Evolutionary conservation across 2,113 vertebrate species (phyloP).

Genomic region (Indri indri): DNA sequence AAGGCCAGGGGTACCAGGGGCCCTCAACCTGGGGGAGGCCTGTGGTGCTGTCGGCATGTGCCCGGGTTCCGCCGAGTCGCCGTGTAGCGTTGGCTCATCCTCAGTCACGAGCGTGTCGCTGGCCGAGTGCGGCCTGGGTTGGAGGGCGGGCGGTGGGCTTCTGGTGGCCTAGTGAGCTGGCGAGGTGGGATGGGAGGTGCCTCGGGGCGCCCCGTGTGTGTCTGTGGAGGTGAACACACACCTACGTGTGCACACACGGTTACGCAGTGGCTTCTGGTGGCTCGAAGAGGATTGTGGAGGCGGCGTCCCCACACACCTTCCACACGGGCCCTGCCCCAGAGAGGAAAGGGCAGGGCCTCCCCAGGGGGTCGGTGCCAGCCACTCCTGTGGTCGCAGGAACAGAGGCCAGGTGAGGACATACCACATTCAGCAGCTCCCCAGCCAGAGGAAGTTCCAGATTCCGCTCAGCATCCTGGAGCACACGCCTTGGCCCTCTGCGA

Average conservation of each 20-base stretch:
- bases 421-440: background rate
- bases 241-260: fast-evolving
- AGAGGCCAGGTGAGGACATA: background rate
- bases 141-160: fast-evolving
- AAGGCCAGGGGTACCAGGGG: background rate
- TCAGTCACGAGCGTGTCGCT: fast-evolving
- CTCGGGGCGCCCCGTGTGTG: fast-evolving
- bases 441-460: background rate
- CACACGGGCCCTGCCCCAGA: background rate
- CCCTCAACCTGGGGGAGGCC: background rate
- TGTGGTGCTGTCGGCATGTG: fast-evolving
- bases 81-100: fast-evolving
- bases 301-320: fast-evolving
- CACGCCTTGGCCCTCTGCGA: fast-evolving
- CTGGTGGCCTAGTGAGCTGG: background rate
- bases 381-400: fast-evolving
- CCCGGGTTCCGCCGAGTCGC: too few relatives aligned
- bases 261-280: background rate
- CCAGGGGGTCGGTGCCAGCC: background rate
- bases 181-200: fast-evolving
- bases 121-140: too few relatives aligned
- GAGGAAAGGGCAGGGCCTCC: background rate
- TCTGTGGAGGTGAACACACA: background rate
- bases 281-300: background rate
- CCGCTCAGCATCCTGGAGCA: background rate